Evolutionary conservation across 2,888 invertebrate species (phyloP).

Genomic region (Drosophila ustulata): DNA sequence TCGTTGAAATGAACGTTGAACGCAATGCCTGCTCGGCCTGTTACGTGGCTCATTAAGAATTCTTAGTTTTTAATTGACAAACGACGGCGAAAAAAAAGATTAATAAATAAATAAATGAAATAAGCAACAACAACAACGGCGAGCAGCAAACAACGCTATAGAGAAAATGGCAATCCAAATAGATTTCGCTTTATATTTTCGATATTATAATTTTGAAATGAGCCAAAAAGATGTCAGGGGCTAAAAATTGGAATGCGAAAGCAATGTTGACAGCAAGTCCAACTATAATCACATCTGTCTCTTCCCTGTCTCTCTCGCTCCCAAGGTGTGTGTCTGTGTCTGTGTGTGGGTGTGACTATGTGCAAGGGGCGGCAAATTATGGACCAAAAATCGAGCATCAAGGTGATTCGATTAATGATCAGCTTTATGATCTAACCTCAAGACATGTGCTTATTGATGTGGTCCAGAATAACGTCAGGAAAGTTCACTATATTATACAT

Average conservation of each 20-base stretch:
- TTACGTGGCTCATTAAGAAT: conserved; percentile 79
- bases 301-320: background rate
- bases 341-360: conserved; percentile 11
- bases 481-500: no score
- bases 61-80: conserved; percentile 75
- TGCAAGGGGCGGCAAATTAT: conserved; percentile 23
- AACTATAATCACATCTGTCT: conserved; percentile 31
- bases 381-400: conserved; percentile 26
- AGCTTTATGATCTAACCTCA: conserved; percentile 19
- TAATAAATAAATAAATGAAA: conserved; percentile 50
- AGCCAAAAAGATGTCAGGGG: conserved; percentile 67
- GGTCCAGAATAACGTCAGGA: no score
- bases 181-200: conserved; percentile 44
- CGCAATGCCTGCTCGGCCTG: conserved; percentile 52
- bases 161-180: conserved; percentile 35
- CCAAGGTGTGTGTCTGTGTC: background rate
- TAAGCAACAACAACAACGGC: conserved; percentile 10
- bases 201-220: conserved; percentile 50
- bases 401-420: conserved; percentile 42
- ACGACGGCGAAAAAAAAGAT: conserved; percentile 41
- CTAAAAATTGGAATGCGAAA: conserved; percentile 63
- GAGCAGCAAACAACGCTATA: conserved; percentile 2
- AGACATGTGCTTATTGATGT: background rate
- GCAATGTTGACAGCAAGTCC: conserved; percentile 55
- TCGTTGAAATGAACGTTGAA: background rate